These are phyloP conservation scores for Trochalopteron elliotii DNA, from an alignment of 2,113 vertebrate species.

Conservation along the genomic window DNA sequence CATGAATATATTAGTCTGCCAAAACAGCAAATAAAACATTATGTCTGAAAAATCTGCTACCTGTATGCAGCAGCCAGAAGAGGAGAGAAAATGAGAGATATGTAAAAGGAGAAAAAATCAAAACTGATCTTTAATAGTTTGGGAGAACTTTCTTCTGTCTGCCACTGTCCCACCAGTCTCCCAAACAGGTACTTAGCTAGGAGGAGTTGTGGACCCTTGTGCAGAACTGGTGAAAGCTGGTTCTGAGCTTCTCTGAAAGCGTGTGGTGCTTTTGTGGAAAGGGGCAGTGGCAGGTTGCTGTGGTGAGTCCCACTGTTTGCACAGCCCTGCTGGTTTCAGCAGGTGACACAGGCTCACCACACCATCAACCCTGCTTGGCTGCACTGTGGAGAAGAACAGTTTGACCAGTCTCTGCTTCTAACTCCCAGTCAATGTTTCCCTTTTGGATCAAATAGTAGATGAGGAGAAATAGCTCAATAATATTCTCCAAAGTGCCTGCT, in stretches of 20 bases:
- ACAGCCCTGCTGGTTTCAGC: background rate
- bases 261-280: background rate
- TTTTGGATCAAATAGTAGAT: background rate
- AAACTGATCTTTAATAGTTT: background rate
- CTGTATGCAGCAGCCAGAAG: background rate
- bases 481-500: background rate
- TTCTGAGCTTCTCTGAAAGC: background rate
- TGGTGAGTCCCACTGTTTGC: background rate
- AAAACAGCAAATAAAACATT: background rate
- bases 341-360: background rate
- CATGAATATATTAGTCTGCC: fast-evolving
- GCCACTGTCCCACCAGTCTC: background rate
- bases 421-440: background rate
- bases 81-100: background rate
- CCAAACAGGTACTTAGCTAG: background rate
- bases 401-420: background rate
- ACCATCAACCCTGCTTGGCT: background rate
- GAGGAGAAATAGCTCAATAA: background rate
- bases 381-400: background rate
- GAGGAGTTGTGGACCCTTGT: background rate
- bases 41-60: background rate
- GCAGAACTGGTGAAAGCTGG: background rate
- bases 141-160: background rate
- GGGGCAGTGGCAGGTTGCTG: background rate
- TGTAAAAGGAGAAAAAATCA: background rate